Evolutionary conservation across 1,140 invertebrate species (phyloP).

Genomic region (Trachymyrmex septentrionalis): DNA sequence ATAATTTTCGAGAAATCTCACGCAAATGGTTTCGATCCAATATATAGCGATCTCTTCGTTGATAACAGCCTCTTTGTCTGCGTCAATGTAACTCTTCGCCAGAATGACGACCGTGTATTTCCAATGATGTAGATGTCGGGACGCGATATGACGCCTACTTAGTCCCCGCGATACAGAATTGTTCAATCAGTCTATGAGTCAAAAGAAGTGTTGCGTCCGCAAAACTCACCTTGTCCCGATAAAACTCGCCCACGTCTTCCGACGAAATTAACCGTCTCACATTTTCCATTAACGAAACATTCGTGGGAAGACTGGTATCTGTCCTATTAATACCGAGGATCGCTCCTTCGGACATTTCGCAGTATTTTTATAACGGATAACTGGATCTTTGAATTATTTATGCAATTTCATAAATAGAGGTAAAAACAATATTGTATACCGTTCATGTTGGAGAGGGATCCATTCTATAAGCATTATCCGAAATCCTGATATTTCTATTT

Average conservation of each 20-base stretch:
- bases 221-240: conserved; percentile 49
- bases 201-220: conserved; percentile 1
- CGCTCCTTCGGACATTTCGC: not conserved
- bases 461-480: not conserved
- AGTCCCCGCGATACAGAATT: not conserved
- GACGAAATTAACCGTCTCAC: conserved; percentile 24
- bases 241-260: conserved; percentile 40
- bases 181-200: conserved; percentile 25
- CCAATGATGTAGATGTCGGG: not conserved
- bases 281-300: conserved; percentile 17
- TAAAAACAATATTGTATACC: not conserved
- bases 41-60: not conserved
- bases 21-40: not conserved
- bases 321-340: not conserved
- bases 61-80: not conserved
- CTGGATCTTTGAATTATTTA: not conserved
- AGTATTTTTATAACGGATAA: not conserved
- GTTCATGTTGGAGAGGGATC: not conserved
- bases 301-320: not conserved
- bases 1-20: not conserved
- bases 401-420: not conserved
- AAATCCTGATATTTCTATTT: not conserved
- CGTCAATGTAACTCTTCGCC: not conserved
- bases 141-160: conserved; percentile 37
- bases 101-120: conserved; percentile 1